These are phyloP conservation scores for Callitettix versicolor DNA, from an alignment of 1,140 invertebrate species.

Conservation along the genomic window DNA sequence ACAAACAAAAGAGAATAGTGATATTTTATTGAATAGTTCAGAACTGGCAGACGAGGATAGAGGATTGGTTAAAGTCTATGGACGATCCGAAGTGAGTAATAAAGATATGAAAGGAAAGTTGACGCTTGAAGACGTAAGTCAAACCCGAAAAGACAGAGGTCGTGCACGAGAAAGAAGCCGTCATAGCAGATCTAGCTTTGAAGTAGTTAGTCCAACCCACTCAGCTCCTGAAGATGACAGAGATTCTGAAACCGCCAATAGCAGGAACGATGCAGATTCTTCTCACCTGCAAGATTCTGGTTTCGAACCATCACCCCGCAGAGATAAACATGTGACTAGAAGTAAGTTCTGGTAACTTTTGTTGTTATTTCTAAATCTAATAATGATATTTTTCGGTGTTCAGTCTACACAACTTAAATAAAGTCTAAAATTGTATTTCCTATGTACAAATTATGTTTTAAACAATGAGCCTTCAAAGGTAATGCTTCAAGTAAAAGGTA, in stretches of 20 bases:
- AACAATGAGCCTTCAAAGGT: too few species aligned
- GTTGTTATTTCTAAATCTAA: too few species aligned
- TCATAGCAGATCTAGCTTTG: constrained; percentile 4
- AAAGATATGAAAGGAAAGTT: constrained; percentile 19
- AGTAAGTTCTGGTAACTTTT: background rate
- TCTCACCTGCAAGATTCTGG: constrained; percentile 22
- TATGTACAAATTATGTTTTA: too few species aligned
- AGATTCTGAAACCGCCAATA: constrained; percentile 2
- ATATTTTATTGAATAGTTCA: too few species aligned
- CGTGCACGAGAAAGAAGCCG: constrained; percentile 25
- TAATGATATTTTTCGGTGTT: too few species aligned
- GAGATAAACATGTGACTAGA: background rate
- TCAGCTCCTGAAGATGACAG: constrained; percentile 8
- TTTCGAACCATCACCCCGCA: constrained; percentile 24
- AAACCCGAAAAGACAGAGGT: constrained; percentile 27
- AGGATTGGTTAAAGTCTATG: constrained; percentile 17
- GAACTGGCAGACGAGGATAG: background rate
- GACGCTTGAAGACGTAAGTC: too few species aligned
- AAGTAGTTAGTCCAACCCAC: background rate
- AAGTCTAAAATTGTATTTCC: too few species aligned
- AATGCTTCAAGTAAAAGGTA: too few species aligned
- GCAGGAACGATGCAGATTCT: constrained; percentile 1
- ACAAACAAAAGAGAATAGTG: background rate
- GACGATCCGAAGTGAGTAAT: constrained; percentile 20
- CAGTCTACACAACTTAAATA: too few species aligned